These are phyloP conservation scores for Cataglyphis livida DNA, from an alignment of 2,888 invertebrate genomes.

Conservation along the genomic window DNA sequence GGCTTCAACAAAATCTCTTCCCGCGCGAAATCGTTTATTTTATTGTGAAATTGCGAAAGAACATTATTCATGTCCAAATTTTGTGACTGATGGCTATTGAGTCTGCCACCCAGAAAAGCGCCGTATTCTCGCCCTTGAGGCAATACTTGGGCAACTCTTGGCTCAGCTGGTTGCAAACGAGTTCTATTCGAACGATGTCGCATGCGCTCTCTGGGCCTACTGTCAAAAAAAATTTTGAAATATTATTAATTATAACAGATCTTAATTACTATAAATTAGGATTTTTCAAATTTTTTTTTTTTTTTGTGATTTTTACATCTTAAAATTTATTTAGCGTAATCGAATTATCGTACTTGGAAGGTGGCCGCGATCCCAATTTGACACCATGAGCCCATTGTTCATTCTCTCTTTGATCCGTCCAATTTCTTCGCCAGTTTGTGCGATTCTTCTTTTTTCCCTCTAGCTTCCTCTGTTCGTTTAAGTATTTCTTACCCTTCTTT, in stretches of 20 bases:
- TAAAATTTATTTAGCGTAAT: background rate
- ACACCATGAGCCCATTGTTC: conserved; percentile 82
- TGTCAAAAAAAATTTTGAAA: conserved; percentile 33
- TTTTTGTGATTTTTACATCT: background rate
- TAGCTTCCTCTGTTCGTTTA: conserved; percentile 51
- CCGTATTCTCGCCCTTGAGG: conserved; percentile 58
- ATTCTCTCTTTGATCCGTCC: conserved; percentile 67
- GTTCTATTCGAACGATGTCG: conserved; percentile 67
- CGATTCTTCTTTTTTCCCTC: conserved; percentile 69
- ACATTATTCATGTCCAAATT: conserved; percentile 71
- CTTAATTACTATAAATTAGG: background rate
- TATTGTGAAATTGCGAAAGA: conserved; percentile 72
- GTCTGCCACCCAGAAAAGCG: conserved; percentile 71
- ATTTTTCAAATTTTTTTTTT: background rate
- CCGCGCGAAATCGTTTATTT: conserved; percentile 77
- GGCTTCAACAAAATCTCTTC: conserved; percentile 81
- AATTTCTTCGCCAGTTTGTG: conserved; percentile 65
- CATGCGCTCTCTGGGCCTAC: conserved; percentile 49
- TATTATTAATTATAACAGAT: background rate
- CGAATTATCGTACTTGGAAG: conserved; percentile 71
- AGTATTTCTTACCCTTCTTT: conserved; percentile 74
- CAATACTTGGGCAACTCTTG: conserved; percentile 58
- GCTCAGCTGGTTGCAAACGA: conserved; percentile 27
- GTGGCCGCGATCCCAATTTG: conserved; percentile 81
- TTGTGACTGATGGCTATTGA: conserved; percentile 65